phyloP scores from a whole-genome alignment of 2,888 invertebrate genomes.

The Octodonta nipae region DNA sequence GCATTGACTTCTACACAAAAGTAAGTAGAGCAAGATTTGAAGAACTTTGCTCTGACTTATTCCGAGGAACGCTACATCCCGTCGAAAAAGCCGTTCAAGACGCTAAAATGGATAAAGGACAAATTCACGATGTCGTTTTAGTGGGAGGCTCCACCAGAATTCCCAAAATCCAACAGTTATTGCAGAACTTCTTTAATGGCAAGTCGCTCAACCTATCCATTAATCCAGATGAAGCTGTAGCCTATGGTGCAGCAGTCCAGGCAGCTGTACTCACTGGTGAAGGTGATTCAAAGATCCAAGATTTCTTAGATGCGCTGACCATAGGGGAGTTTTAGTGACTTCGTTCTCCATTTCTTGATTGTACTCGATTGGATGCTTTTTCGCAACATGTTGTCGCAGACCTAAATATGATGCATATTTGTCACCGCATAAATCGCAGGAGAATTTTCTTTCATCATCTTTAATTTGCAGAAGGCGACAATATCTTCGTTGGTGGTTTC shows the following conservation, averaged over 20 bases:
- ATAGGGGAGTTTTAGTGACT: too few relatives aligned
- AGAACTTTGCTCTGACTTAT: constrained; percentile 57
- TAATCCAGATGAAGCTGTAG: constrained; percentile 31
- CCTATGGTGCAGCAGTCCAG: constrained; percentile 31
- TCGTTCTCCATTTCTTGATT: too few relatives aligned
- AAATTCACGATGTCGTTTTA: constrained; percentile 65
- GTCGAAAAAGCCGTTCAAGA: constrained; percentile 63
- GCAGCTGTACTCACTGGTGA: constrained; percentile 28
- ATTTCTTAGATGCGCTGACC: too few relatives aligned
- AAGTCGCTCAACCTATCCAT: constrained; percentile 28
- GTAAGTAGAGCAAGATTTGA: constrained; percentile 65
- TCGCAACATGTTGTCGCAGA: too few relatives aligned
- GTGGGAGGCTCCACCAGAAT: constrained; percentile 72
- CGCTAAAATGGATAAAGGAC: constrained; percentile 59
- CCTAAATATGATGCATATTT: too few relatives aligned
- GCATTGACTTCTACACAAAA: constrained; percentile 58
- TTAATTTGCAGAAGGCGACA: too few relatives aligned
- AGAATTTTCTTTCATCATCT: too few relatives aligned
- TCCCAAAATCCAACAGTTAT: constrained; percentile 60
- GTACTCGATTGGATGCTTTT: too few relatives aligned
- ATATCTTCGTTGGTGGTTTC: too few relatives aligned
- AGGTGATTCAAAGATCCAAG: constrained; percentile 58
- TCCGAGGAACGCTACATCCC: constrained; percentile 51
- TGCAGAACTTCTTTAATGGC: constrained; percentile 62
- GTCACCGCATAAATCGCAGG: too few relatives aligned